Conservation (phyloP, 2,888 invertebrate genomes). For the Melikaiella ostensackeni region DNA sequence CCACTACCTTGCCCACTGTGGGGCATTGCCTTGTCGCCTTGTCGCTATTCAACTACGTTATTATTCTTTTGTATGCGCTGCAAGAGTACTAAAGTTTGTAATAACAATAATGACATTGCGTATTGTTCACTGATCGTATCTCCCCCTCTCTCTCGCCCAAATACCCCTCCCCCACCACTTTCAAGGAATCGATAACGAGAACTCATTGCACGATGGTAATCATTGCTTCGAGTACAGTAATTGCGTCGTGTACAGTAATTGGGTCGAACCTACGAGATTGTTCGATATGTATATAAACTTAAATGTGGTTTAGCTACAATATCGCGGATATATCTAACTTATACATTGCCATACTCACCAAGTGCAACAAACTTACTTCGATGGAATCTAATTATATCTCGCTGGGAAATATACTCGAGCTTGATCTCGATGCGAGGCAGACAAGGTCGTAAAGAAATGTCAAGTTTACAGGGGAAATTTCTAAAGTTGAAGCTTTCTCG, state of each 20-base stretch:
- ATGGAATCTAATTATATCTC: not conserved
- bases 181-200: no score
- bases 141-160: no score
- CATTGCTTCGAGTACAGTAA: no score
- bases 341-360: not conserved
- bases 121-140: no score
- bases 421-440: not conserved
- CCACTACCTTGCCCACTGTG: not conserved
- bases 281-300: no score
- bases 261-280: no score
- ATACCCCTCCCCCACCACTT: no score
- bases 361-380: not conserved
- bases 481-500: not conserved
- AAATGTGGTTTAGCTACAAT: not conserved
- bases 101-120: no score
- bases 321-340: not conserved
- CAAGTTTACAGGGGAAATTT: not conserved
- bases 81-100: no score
- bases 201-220: no score
- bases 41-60: not conserved
- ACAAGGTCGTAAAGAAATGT: conserved; percentile 2
- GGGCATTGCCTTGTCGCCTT: not conserved
- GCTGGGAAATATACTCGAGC: not conserved
- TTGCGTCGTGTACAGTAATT: no score
- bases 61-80: no score